Evolutionary conservation across 2,113 vertebrate species (phyloP).

Genomic region (Leiothrix lutea): DNA sequence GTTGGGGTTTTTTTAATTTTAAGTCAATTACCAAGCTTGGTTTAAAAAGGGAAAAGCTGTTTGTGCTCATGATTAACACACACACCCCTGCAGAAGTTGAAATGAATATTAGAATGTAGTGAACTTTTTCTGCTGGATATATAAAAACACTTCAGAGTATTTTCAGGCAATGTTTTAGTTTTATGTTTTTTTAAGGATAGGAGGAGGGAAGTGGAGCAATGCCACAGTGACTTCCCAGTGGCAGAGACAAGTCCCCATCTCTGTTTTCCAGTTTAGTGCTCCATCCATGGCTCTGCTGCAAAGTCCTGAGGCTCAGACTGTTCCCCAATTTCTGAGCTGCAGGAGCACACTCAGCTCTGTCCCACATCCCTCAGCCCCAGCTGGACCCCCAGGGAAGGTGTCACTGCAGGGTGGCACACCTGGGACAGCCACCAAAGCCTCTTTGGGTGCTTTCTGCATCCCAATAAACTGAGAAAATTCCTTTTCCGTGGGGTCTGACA

Average conservation of each 20-base stretch:
- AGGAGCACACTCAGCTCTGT: neutral
- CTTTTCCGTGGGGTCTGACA: rapidly evolving
- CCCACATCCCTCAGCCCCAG: neutral
- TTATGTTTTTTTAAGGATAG: neutral
- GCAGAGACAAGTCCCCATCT: neutral
- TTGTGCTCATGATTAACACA: neutral
- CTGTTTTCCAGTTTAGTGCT: neutral
- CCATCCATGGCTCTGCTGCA: neutral
- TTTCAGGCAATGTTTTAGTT: neutral
- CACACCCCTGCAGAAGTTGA: neutral
- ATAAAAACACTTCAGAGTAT: neutral
- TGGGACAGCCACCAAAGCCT: neutral
- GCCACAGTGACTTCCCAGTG: neutral
- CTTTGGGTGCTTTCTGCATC: rapidly evolving
- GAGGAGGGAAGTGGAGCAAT: neutral
- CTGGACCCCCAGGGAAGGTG: neutral
- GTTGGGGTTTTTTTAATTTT: neutral
- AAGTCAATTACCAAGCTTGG: neutral
- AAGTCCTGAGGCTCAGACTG: neutral
- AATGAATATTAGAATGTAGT: neutral
- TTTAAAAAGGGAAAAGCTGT: neutral
- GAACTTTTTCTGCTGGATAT: neutral
- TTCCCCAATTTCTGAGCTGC: neutral
- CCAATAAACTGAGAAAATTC: neutral
- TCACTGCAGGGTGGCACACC: neutral